Conservation (phyloP, 2,113 vertebrate genomes). For the crab-eating macaque (Macaca fascicularis) region DNA sequence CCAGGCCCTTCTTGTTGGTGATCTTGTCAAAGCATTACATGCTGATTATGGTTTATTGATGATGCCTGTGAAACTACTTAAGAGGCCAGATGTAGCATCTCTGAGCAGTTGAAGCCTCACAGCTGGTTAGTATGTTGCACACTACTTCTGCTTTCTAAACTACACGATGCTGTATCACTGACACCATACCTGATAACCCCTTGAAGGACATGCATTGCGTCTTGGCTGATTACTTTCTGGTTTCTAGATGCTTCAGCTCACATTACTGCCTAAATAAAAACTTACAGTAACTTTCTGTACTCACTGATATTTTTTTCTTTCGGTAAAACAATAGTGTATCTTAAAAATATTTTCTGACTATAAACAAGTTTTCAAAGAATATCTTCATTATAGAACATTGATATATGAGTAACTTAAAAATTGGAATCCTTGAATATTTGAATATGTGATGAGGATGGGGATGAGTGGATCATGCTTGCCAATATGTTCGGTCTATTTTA, state of each 20-base stretch:
- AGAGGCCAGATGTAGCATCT: slow-evolving; percentile 34
- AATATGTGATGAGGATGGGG: not conserved
- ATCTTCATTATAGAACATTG: not conserved
- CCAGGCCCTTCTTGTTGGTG: slow-evolving; percentile 37
- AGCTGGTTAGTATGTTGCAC: not conserved
- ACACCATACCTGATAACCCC: not conserved
- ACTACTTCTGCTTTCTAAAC: not conserved
- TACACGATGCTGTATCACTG: not conserved
- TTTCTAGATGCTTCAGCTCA: not conserved
- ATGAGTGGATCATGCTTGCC: not conserved
- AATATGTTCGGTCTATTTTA: not conserved
- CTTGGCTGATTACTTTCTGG: not conserved
- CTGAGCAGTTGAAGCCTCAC: not conserved
- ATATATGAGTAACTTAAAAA: not conserved
- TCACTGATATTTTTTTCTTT: not conserved
- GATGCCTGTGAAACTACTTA: not conserved
- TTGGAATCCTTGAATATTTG: not conserved
- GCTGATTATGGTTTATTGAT: slow-evolving; percentile 60
- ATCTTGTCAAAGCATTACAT: slow-evolving; percentile 31
- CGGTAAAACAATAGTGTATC: not conserved
- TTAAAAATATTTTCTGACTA: not conserved
- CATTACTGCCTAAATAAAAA: not conserved
- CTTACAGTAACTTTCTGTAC: not conserved
- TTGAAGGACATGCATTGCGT: not conserved
- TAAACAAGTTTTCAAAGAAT: not conserved